Evolutionary conservation across 2,888 invertebrate species (phyloP).

Genomic region (Ichneumon xanthorius): DNA sequence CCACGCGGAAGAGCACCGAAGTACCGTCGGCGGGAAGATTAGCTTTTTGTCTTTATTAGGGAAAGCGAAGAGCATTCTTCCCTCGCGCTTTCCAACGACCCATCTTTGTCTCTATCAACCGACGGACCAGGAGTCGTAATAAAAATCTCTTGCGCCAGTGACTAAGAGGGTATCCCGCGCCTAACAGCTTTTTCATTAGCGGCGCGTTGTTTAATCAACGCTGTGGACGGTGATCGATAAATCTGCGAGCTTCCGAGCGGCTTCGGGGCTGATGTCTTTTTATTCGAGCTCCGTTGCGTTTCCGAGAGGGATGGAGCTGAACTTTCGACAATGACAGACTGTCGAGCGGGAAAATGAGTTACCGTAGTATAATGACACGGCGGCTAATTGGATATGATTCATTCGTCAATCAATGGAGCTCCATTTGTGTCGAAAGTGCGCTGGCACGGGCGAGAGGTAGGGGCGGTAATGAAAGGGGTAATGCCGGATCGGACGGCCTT

Average conservation of each 20-base stretch:
- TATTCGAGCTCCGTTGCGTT: constrained; percentile 23
- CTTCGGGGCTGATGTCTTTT: not conserved
- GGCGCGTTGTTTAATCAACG: constrained; percentile 44
- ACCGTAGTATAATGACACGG: constrained; percentile 9
- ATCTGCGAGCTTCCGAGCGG: constrained; percentile 31
- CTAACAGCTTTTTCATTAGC: constrained; percentile 67
- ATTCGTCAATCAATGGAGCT: constrained; percentile 49
- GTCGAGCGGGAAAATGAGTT: constrained; percentile 19
- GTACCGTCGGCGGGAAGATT: constrained; percentile 73
- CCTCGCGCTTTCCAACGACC: constrained; percentile 38
- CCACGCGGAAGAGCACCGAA: constrained; percentile 68
- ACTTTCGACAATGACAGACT: constrained; percentile 32
- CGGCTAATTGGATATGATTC: constrained; percentile 42
- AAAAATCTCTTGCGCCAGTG: constrained; percentile 53
- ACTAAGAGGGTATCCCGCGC: constrained; percentile 37
- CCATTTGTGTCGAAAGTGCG: constrained; percentile 6
- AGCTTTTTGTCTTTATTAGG: constrained; percentile 76
- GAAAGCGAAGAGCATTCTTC: constrained; percentile 50
- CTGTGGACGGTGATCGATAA: constrained; percentile 47
- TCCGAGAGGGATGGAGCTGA: not conserved
- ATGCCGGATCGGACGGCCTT: constrained; percentile 6
- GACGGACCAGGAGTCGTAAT: constrained; percentile 54
- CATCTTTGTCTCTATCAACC: constrained; percentile 64
- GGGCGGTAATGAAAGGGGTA: constrained; percentile 1
- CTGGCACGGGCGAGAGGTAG: not conserved